Evolutionary conservation across 2,888 invertebrate genomes (phyloP).

Genomic region (Coleophora deauratella): DNA sequence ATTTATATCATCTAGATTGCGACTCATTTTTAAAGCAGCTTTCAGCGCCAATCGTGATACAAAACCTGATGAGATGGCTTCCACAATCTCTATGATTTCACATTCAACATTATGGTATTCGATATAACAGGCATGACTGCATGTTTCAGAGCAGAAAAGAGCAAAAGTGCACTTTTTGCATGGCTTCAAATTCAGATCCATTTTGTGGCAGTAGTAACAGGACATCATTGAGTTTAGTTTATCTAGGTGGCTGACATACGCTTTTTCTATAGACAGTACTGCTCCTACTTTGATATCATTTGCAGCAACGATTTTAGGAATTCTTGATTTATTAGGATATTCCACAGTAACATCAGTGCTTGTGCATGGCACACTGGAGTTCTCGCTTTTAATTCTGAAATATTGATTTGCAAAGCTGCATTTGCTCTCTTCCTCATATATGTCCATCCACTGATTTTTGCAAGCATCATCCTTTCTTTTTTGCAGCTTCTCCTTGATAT

Average conservation of each 20-base stretch:
- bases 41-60: conserved; percentile 13
- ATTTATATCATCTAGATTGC: conserved; percentile 15
- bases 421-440: background rate
- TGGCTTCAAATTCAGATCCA: conserved; percentile 21
- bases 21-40: conserved; percentile 21
- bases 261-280: conserved; percentile 21
- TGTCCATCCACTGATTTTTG: background rate
- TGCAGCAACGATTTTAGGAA: conserved; percentile 22
- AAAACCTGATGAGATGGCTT: background rate
- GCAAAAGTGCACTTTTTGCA: conserved; percentile 22
- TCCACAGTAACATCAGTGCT: conserved; percentile 15
- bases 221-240: conserved; percentile 4
- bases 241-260: conserved; percentile 17
- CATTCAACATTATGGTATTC: conserved; percentile 26
- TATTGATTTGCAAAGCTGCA: conserved; percentile 3
- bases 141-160: conserved; percentile 23
- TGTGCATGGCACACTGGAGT: conserved; percentile 20
- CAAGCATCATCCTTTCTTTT: conserved; percentile 14
- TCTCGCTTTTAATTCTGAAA: conserved; percentile 12
- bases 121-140: conserved; percentile 14
- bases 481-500: conserved; percentile 19
- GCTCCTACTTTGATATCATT: conserved; percentile 24
- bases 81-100: conserved; percentile 13
- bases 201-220: conserved; percentile 25
- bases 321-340: background rate